These are phyloP conservation scores for Pitangus sulphuratus DNA, from an alignment of 2,797 vertebrate species.

Conservation along the genomic window DNA sequence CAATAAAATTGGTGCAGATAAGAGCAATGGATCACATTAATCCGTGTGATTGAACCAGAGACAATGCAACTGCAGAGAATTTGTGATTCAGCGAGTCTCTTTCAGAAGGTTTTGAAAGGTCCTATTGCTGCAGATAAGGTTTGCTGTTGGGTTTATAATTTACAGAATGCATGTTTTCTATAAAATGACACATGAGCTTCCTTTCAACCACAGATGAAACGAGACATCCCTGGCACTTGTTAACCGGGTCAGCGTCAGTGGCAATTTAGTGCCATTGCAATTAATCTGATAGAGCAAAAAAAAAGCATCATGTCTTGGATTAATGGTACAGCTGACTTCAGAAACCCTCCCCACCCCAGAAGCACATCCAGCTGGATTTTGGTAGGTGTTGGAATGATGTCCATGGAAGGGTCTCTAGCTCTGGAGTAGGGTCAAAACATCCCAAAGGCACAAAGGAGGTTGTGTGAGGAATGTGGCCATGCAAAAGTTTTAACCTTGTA, in stretches of 20 bases:
- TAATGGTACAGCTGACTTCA: not conserved
- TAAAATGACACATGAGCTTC: not conserved
- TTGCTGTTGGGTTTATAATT: not conserved
- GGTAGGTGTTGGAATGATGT: not conserved
- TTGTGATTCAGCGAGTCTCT: not conserved
- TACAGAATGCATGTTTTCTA: not conserved
- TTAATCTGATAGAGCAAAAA: not conserved
- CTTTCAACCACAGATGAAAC: not conserved
- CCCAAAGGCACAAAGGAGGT: not conserved
- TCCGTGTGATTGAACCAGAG: not conserved
- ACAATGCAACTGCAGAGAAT: not conserved
- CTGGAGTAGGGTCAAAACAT: not conserved
- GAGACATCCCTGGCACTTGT: not conserved
- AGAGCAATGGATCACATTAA: not conserved
- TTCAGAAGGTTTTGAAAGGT: not conserved
- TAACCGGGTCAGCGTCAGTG: not conserved
- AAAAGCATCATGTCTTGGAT: not conserved
- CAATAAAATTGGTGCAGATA: conserved; percentile 12
- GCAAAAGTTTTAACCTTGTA: not conserved
- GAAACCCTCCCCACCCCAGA: not conserved
- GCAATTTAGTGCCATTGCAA: not conserved
- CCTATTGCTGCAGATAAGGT: not conserved
- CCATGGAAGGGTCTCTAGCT: not conserved
- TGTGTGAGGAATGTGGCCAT: not conserved
- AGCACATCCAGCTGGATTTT: not conserved